Base-by-base conservation (phyloP, 2,797 vertebrate species). In the Poeciliopsis gracilis region DNA sequence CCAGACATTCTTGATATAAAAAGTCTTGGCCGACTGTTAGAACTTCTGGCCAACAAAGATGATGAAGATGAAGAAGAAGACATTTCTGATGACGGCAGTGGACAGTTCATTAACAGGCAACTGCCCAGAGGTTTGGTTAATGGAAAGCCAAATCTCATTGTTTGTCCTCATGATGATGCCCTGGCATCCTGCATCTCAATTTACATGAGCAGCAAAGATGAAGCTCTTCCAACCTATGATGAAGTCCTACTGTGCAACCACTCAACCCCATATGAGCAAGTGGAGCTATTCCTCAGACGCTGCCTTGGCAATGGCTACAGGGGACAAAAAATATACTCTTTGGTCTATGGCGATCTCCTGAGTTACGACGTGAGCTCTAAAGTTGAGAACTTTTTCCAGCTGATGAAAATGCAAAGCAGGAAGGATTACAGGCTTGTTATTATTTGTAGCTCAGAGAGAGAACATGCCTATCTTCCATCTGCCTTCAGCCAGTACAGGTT, bases 171-270 rank as follows among this genome's bases (percentile, higher is more conserved):
- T 15, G 87, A 95, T 0, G 97, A 99, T 73, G 93, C 99, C 88
- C 92, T 98, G 77, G 92, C 86, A 2, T 95, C 96, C 5, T 96
- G 97, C 8, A 94, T 99, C 87, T 97, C 97, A 25, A 53, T 98
- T 86, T 99, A 99, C 93, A 97, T 98, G 97, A 95, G 90, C 80
- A 96, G 91, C 76, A 88, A 91, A 0, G 0, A 28, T 0, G 95
- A 98, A 85, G 93, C 93, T 11, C 94, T 99, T 10, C 98, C 98
- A 66, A 95, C 95, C 13, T 99, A 95, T 0, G 97, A 98, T 0
- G 98, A 99, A 89, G 97, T 98, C 23, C 95, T 99, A 0, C 91
- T 99, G n/a, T 99, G 98, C 84, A 95, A 93, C 25, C 90, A 96
- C 5, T 94, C 88, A 1, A 99, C 97, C 38, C 91, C 94, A 0